phyloP scores from a whole-genome alignment of 1,140 invertebrate species.

The Dendroctonus ponderosae region DNA sequence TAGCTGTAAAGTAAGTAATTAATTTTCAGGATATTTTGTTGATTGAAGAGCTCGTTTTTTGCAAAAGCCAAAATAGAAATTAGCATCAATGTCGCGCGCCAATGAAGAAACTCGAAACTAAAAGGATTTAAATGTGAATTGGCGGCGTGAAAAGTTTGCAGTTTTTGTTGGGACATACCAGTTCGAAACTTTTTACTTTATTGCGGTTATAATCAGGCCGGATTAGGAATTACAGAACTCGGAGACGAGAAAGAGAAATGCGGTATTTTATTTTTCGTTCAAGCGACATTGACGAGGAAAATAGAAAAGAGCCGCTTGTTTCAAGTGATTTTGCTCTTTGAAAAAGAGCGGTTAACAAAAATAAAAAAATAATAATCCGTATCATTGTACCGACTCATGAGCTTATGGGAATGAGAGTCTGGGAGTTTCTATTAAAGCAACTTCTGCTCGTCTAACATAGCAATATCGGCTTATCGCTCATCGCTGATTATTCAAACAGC shows the following conservation, averaged over 20 bases:
- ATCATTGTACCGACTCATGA: too few species aligned
- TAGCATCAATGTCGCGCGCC: not conserved
- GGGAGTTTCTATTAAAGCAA: not conserved
- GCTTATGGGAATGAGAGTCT: too few species aligned
- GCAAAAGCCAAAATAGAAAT: not conserved
- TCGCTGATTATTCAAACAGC: slow-evolving; percentile 49
- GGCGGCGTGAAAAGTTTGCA: slow-evolving; percentile 17
- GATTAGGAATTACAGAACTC: slow-evolving; percentile 8
- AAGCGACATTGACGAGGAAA: slow-evolving; percentile 12
- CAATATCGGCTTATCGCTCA: slow-evolving; percentile 36
- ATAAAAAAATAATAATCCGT: too few species aligned
- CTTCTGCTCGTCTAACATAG: slow-evolving; percentile 6
- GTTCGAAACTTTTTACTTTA: slow-evolving; percentile 19
- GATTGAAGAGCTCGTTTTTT: too few species aligned
- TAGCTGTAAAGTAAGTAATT: too few species aligned
- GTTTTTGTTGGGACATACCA: slow-evolving; percentile 18
- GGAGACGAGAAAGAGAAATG: slow-evolving; percentile 16
- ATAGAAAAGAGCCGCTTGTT: not conserved
- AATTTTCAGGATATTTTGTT: too few species aligned
- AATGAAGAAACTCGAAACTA: slow-evolving; percentile 12
- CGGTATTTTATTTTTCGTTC: slow-evolving; percentile 11
- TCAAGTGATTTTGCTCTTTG: not conserved
- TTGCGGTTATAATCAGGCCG: slow-evolving; percentile 15
- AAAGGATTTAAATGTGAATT: slow-evolving; percentile 20
- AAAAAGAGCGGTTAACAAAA: too few species aligned